Percentiles rank a stretch among this genome's conserved stretches.
Evolutionary conservation across 64 coral and sea anemone species (phyloP).

Genomic region (Montipora efflorescens): DNA sequence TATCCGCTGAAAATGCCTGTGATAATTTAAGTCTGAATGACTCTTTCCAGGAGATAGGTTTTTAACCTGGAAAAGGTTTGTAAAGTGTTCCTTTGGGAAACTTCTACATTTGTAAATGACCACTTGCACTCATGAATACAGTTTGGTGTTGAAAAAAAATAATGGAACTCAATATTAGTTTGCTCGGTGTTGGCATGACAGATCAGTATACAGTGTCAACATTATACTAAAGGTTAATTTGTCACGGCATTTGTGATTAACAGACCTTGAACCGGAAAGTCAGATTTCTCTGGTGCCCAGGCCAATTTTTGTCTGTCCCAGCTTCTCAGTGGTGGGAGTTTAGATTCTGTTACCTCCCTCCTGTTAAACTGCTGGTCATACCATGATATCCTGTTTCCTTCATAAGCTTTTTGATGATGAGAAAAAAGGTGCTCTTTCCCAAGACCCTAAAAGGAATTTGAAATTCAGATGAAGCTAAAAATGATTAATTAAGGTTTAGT

Average conservation of each 20-base stretch:
- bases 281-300: conserved; percentile 93
- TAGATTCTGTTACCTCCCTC: conserved; percentile 71
- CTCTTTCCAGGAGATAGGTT: too few species aligned
- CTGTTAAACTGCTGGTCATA: conserved; percentile 98
- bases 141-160: too few species aligned
- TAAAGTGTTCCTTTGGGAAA: too few species aligned
- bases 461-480: neutral
- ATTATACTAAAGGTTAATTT: neutral
- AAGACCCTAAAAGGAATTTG: conserved; percentile 70
- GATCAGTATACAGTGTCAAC: too few species aligned
- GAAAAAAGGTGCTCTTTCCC: conserved; percentile 89
- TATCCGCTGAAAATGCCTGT: too few species aligned
- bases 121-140: too few species aligned
- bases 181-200: too few species aligned
- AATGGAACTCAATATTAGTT: too few species aligned
- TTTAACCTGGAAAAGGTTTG: too few species aligned
- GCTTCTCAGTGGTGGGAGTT: conserved; percentile 76
- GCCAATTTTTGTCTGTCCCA: conserved; percentile 93
- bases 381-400: conserved; percentile 89
- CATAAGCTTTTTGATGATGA: conserved; percentile 90
- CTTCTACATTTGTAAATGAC: too few species aligned
- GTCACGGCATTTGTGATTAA: neutral
- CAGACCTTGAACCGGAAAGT: conserved; percentile 91
- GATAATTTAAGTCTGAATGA: too few species aligned
- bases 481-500: neutral